Percentiles rank a stretch among this genome's conserved stretches.
Evolutionary conservation across 2,888 invertebrate genomes (phyloP).

Genomic region (Aradus depressus): DNA sequence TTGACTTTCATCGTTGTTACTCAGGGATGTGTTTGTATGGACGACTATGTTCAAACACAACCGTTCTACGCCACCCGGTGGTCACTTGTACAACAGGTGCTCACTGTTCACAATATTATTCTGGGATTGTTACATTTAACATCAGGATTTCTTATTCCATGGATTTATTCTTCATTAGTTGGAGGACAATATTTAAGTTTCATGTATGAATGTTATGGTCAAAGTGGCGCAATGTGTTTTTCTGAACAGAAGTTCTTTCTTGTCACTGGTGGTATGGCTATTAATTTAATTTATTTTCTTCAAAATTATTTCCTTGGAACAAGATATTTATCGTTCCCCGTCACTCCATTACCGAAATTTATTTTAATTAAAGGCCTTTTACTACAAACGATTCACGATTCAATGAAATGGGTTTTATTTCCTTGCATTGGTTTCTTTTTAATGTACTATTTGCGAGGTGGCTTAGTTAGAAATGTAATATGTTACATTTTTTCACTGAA

Average conservation of each 20-base stretch:
- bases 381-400: slow-evolving; percentile 45
- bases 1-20: slow-evolving; percentile 52
- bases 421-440: slow-evolving; percentile 51
- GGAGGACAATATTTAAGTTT: slow-evolving; percentile 45
- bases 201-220: slow-evolving; percentile 4
- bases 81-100: slow-evolving; percentile 49
- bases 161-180: slow-evolving; percentile 55
- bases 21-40: slow-evolving; percentile 60
- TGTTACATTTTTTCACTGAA: slow-evolving; percentile 45
- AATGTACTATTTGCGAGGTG: slow-evolving; percentile 52
- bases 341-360: slow-evolving; percentile 58
- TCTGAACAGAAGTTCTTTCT: slow-evolving; percentile 57
- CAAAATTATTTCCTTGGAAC: slow-evolving; percentile 45
- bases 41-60: slow-evolving; percentile 51
- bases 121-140: slow-evolving; percentile 48
- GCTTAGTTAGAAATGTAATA: slow-evolving; percentile 42
- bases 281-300: slow-evolving; percentile 50
- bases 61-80: slow-evolving; percentile 55
- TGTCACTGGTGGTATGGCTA: slow-evolving; percentile 55
- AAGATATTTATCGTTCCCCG: slow-evolving; percentile 51
- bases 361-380: slow-evolving; percentile 52
- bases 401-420: slow-evolving; percentile 47
- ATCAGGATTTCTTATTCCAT: slow-evolving; percentile 55
- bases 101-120: slow-evolving; percentile 48
- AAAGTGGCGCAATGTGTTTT: slow-evolving; percentile 41